Evolutionary conservation across 2,888 invertebrate genomes (phyloP), one percentile per base, ranked within the genome.

Genomic region (Lasioglossum figueresi): DNA sequence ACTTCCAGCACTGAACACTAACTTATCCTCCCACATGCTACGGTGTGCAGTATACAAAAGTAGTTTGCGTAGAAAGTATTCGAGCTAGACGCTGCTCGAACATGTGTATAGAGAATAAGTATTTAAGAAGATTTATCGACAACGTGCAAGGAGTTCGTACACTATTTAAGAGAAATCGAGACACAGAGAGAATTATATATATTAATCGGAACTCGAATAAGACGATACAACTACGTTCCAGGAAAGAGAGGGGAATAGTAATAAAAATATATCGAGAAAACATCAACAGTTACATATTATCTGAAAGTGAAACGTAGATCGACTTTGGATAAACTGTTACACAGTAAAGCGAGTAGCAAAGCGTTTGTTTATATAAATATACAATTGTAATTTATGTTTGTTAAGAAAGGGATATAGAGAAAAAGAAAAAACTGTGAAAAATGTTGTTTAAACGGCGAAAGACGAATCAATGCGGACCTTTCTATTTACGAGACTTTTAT

Each of bases 301-400:
- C 87, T 83, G 87, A 88, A 88, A 88, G 88, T 88, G 88, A 87
- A 87, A 88, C 83, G 40, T 70, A 40, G 82, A 86, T 78, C 45
- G 43, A 81, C 19, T 77, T 83, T 79, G 66, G 63, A 76, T 34
- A 63, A 43, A 80, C 72, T 78, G 76, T 63, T 81, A 73, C 72
- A 45, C 63, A 48, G 75, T 59, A 66, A 48, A 73, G 77, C 19
- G 70, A 59, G 68, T 72, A 78, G 76, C 37, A 59, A 43, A 43
- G 63, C 63, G 19, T 84, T 77, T 70, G 70, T 76, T 86, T 80
- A 78, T 74, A 80, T 79, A 43, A 43, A 14, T 43, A 78, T 76
- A 78, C 70, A 73, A 63, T 72, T 66, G 63, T 84, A 84, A 77
- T 75, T 88, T 84, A 78, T 73, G 80, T 87, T 79, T 45, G 75